phyloP scores from a whole-genome alignment of 1,140 invertebrate genomes.

The Zaprionus davidi region DNA sequence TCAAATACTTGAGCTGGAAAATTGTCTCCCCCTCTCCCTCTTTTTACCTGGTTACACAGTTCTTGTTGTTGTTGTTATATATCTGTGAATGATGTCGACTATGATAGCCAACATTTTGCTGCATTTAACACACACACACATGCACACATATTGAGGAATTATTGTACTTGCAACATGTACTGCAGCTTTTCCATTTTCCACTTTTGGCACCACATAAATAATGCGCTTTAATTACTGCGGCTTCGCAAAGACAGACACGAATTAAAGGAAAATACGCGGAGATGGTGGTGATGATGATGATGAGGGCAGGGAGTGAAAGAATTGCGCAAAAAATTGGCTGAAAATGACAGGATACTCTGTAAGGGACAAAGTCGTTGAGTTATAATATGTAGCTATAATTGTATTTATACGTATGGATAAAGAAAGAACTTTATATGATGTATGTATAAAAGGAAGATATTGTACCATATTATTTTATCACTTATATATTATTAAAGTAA shows the following conservation, averaged over 20 bases:
- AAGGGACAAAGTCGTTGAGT: background rate
- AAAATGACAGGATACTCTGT: background rate
- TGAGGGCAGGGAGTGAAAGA: background rate
- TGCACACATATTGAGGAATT: constrained; percentile 11
- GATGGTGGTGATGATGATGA: background rate
- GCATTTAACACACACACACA: constrained; percentile 28
- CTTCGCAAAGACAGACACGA: constrained; percentile 31
- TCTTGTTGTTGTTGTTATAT: background rate
- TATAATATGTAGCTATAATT: too few species aligned
- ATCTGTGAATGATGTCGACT: background rate
- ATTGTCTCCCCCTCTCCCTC: background rate
- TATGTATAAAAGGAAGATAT: too few species aligned
- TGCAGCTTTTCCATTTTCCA: constrained; percentile 52
- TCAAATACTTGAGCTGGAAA: constrained; percentile 12
- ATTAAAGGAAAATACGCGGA: constrained; percentile 10
- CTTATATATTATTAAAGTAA: too few species aligned
- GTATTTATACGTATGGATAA: too few species aligned
- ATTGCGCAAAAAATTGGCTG: background rate
- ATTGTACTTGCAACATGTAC: constrained; percentile 26
- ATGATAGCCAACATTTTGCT: constrained; percentile 7
- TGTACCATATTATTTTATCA: too few species aligned
- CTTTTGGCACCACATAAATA: constrained; percentile 51
- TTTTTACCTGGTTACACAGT: constrained; percentile 7
- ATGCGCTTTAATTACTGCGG: constrained; percentile 76
- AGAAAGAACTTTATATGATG: too few species aligned